Evolutionary conservation across 2,113 vertebrate species (phyloP), one percentile per base, ranked within the genome.

Genomic region (Pimephales promelas): DNA sequence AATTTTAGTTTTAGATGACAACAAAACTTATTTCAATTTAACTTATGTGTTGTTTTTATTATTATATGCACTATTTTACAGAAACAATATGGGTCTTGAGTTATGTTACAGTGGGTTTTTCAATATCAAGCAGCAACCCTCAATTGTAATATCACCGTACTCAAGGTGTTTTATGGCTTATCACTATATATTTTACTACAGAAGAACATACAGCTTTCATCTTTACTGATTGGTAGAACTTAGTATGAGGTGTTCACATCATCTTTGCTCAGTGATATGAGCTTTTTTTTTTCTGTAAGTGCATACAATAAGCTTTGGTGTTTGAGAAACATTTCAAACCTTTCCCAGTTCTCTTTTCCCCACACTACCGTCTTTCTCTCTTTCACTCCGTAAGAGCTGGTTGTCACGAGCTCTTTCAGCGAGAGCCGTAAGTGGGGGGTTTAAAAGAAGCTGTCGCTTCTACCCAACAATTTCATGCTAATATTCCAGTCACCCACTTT

Each of bases 391-490:
- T 88, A 87, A 88, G 80, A 76, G 43, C 74, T 2, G 11, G 79
- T 80, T 89, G 82, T 89, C 86, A 72, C 68, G 68, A 28, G 5
- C 10, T 83, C 54, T 89, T 79, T 88, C 31, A 14, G 14, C 43
- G 66, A 82, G 49, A 79, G 56, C 54, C 18, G 14, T 81, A 86
- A 87, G 85, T 84, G 64, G 76, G 86, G 76, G 81, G 49, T 86
- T 86, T 84, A 85, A 84, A 76, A 82, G 75, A 90, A 88, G 61
- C 85, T 85, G 83, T 71, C 57, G 49, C 31, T 79, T 87, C 72
- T 57, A 73, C 83, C 84, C 82, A 59, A 79, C 83, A 83, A 70
- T 89, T 87, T 85, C 83, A 88, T 82, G 82, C 82, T 86, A 86
- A 88, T 85, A 80, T 79, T 75, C 84, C 73, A 88, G 61, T 89